phyloP scores from a whole-genome alignment of 2,113 vertebrate genomes.

The Syrmaticus mikado region DNA sequence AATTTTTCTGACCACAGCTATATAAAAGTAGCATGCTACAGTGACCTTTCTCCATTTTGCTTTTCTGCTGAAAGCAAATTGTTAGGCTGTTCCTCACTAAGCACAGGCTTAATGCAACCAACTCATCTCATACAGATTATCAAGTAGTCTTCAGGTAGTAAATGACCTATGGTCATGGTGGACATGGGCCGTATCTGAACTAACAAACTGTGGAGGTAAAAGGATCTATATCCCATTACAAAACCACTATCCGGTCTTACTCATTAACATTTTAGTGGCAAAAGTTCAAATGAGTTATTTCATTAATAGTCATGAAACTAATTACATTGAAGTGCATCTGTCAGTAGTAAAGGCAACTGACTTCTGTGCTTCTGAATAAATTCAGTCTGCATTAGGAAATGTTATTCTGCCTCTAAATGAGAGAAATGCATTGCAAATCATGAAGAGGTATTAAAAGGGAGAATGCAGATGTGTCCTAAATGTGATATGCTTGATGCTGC shows the following conservation, averaged over 20 bases:
- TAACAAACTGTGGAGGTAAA: constrained; percentile 41
- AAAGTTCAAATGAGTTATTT: constrained; percentile 74
- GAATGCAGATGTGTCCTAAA: constrained; percentile 8
- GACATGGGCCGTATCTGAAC: constrained; percentile 40
- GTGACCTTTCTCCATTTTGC: not conserved
- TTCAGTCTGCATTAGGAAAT: constrained; percentile 1
- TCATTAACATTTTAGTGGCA: constrained; percentile 75
- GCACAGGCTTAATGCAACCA: not conserved
- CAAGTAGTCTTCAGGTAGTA: constrained; percentile 6
- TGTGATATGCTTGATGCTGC: not conserved
- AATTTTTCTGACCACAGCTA: not conserved
- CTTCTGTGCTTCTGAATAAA: constrained; percentile 60
- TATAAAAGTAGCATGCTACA: not conserved
- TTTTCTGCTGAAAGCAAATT: not conserved
- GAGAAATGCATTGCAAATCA: constrained; percentile 28
- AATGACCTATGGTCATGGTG: constrained; percentile 40
- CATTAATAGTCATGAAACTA: constrained; percentile 75
- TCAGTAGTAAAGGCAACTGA: constrained; percentile 29
- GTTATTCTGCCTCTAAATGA: constrained; percentile 41
- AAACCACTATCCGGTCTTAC: constrained; percentile 12
- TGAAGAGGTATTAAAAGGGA: constrained; percentile 30
- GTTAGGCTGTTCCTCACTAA: not conserved
- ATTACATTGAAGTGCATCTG: constrained; percentile 51
- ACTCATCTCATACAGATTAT: not conserved
- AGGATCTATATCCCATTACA: constrained; percentile 60